A percentile compares a stretch with the other conserved stretches of the same genome.
phyloP scores from a whole-genome alignment of 2,113 vertebrate genomes.

The Coregonus clupeaformis region DNA sequence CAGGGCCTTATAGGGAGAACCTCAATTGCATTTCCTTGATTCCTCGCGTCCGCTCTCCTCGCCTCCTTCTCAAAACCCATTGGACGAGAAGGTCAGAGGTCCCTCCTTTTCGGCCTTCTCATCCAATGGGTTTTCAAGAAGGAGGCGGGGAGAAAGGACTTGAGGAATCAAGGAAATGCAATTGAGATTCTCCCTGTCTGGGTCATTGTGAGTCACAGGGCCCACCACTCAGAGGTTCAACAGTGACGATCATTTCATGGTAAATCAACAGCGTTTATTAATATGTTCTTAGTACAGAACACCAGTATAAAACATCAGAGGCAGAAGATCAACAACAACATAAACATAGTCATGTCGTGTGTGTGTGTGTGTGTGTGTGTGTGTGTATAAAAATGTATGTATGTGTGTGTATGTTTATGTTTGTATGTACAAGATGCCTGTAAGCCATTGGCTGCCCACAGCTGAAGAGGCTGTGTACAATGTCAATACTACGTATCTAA shows the following conservation, averaged over 20 bases:
- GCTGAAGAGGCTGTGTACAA: background rate
- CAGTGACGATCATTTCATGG: conserved; percentile 62
- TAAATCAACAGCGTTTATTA: conserved; percentile 53
- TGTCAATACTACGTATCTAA: background rate
- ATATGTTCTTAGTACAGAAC: conserved; percentile 58
- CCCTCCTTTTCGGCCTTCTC: too few relatives aligned
- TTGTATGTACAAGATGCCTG: too few relatives aligned
- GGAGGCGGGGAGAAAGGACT: too few relatives aligned
- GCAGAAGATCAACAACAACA: conserved; percentile 7
- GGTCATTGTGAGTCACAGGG: too few relatives aligned
- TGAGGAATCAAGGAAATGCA: too few relatives aligned
- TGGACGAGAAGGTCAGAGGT: too few relatives aligned
- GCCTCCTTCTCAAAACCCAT: too few relatives aligned
- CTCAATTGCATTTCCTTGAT: too few relatives aligned
- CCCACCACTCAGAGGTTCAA: background rate
- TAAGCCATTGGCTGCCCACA: background rate
- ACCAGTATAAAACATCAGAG: conserved; percentile 35
- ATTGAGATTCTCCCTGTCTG: too few relatives aligned
- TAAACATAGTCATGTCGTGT: conserved; percentile 13
- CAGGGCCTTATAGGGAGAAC: too few relatives aligned
- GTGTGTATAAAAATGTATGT: background rate
- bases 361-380: background rate
- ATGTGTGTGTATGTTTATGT: background rate
- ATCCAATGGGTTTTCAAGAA: too few relatives aligned
- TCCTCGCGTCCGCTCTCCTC: too few relatives aligned